A percentile compares a stretch with the other conserved stretches of the same genome.
phyloP scores from a whole-genome alignment of 2,113 vertebrate genomes.

The Marcusenius ussheri region DNA sequence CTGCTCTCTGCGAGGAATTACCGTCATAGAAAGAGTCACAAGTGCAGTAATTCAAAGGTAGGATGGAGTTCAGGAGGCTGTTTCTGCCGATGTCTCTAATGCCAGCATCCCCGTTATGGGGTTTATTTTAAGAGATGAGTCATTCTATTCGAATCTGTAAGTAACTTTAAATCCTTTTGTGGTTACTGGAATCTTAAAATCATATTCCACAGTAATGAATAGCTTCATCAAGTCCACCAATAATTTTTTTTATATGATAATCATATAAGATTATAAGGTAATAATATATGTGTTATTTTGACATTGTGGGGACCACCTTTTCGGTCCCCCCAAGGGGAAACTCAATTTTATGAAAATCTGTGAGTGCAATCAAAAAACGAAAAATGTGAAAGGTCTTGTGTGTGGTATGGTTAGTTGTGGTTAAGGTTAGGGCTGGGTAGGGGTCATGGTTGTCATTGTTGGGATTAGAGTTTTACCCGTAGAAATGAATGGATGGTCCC shows the following conservation, averaged over 20 bases:
- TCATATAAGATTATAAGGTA: too few species aligned
- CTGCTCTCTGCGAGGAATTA: neutral
- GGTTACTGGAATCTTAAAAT: neutral
- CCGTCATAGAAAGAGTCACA: neutral
- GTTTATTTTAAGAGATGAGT: neutral
- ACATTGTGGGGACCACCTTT: too few species aligned
- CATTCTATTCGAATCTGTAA: neutral
- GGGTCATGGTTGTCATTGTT: neutral
- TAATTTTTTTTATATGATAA: neutral
- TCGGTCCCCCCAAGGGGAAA: too few species aligned
- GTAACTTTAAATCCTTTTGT: neutral
- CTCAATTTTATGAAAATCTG: too few species aligned
- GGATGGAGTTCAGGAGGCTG: neutral
- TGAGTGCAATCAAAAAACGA: too few species aligned
- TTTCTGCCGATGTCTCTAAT: neutral
- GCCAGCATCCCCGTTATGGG: neutral
- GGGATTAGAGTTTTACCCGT: neutral
- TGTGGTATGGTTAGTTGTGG: neutral
- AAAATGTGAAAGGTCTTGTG: neutral
- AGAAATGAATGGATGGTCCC: neutral
- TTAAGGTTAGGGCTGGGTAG: neutral
- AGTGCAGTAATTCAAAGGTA: neutral
- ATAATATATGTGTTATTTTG: too few species aligned
- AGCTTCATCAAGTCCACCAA: neutral
- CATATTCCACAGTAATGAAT: neutral